Evolutionary conservation across 2,888 invertebrate species (phyloP).

Genomic region (Scaptomyza cyrtandrae): DNA sequence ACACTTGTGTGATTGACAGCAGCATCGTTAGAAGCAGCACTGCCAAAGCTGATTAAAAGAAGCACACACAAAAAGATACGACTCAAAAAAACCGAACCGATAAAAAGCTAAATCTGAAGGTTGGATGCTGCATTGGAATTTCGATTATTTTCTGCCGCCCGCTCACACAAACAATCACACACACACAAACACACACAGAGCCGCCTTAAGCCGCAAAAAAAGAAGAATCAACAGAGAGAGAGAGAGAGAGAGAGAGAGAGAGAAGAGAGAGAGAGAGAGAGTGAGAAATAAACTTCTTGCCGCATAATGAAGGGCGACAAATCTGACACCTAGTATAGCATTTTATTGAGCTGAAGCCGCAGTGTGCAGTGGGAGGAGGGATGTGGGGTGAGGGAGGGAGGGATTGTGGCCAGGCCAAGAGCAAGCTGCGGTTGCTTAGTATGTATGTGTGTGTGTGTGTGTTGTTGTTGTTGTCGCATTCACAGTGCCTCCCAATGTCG

Average conservation of each 20-base stretch:
- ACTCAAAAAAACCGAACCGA: conserved; percentile 12
- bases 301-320: conserved; percentile 84
- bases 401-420: conserved; percentile 41
- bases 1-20: conserved; percentile 39
- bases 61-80: conserved; percentile 15
- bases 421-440: conserved; percentile 37
- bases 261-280: background rate
- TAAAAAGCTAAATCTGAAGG: conserved; percentile 34
- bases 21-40: conserved; percentile 66
- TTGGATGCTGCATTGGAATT: conserved; percentile 65
- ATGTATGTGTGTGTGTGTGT: conserved; percentile 7
- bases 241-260: background rate
- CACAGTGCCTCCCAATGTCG: conserved; percentile 44
- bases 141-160: conserved; percentile 67
- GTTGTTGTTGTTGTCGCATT: conserved; percentile 19
- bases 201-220: conserved; percentile 69
- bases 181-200: conserved; percentile 5
- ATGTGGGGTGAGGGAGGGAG: background rate
- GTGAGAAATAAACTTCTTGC: conserved; percentile 46
- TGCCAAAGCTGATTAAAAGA: conserved; percentile 70
- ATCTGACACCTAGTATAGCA: conserved; percentile 84
- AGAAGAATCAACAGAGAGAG: conserved; percentile 7
- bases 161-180: conserved; percentile 8
- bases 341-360: conserved; percentile 78
- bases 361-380: background rate